These are phyloP conservation scores for Temnothorax unifasciatus DNA, from an alignment of 2,888 invertebrate species.

Conservation along the genomic window DNA sequence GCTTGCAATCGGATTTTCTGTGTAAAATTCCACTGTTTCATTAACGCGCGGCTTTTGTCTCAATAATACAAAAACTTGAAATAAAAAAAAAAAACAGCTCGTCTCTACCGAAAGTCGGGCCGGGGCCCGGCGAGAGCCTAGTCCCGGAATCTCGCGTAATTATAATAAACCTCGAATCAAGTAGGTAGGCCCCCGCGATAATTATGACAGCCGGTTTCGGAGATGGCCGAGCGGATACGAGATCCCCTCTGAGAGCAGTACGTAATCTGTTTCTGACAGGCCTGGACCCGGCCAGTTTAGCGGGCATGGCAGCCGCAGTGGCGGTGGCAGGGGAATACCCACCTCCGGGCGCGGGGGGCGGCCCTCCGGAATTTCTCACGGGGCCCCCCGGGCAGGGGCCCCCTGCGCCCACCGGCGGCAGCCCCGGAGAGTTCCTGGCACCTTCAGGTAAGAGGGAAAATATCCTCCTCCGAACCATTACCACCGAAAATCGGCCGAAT, in stretches of 20 bases:
- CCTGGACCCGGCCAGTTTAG: slow-evolving; percentile 85
- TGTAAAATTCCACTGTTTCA: neutral
- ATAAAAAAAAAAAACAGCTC: slow-evolving; percentile 32
- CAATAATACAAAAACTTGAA: neutral
- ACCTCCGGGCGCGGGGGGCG: slow-evolving; percentile 85
- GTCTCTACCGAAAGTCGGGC: slow-evolving; percentile 12
- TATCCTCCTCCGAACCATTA: slow-evolving; percentile 29
- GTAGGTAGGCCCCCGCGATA: slow-evolving; percentile 69
- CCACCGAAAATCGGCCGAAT: slow-evolving; percentile 46
- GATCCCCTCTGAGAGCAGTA: slow-evolving; percentile 77
- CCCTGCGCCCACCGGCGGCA: slow-evolving; percentile 84
- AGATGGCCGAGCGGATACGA: slow-evolving; percentile 78
- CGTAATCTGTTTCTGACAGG: slow-evolving; percentile 84
- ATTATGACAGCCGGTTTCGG: slow-evolving; percentile 78
- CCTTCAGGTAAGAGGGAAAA: slow-evolving; percentile 81
- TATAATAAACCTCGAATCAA: slow-evolving; percentile 70
- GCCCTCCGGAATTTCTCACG: slow-evolving; percentile 85
- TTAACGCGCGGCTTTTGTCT: slow-evolving; percentile 4
- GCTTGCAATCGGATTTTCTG: neutral
- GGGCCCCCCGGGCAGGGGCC: slow-evolving; percentile 85
- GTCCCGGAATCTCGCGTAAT: slow-evolving; percentile 56
- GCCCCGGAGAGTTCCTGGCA: slow-evolving; percentile 85
- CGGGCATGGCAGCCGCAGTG: slow-evolving; percentile 85
- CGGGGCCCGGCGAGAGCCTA: slow-evolving; percentile 24
- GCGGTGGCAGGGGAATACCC: slow-evolving; percentile 85